phyloP scores from a whole-genome alignment of 1,140 invertebrate species.

The Acromyrmex charruanus region DNA sequence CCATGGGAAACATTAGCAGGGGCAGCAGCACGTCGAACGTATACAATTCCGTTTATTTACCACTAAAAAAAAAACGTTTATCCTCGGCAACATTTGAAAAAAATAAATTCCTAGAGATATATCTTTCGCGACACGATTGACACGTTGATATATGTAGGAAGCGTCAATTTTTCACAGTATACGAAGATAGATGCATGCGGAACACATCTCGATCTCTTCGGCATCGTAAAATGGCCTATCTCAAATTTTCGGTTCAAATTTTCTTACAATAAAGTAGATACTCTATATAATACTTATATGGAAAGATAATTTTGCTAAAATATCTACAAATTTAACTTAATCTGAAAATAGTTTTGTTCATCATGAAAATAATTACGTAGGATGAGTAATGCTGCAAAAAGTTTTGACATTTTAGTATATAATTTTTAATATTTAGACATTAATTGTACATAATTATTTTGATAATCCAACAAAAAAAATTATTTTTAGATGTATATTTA shows the following conservation, averaged over 20 bases:
- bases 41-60: slow-evolving; percentile 16
- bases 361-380: too few species aligned
- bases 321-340: too few species aligned
- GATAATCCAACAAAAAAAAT: too few species aligned
- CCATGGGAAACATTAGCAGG: not conserved
- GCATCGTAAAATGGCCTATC: not conserved
- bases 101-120: slow-evolving; percentile 46
- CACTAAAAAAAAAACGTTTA: slow-evolving; percentile 33
- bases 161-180: slow-evolving; percentile 26
- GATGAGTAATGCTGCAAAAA: too few species aligned
- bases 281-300: not conserved
- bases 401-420: too few species aligned
- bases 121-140: slow-evolving; percentile 46
- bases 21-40: not conserved
- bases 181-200: slow-evolving; percentile 22
- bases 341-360: too few species aligned
- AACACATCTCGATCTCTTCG: slow-evolving; percentile 14
- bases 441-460: too few species aligned
- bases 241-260: slow-evolving; percentile 5
- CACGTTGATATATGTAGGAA: slow-evolving; percentile 11
- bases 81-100: not conserved
- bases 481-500: too few species aligned
- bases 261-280: not conserved
- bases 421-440: too few species aligned
- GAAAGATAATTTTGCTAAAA: too few species aligned